Percentiles rank a stretch among this genome's conserved stretches.
These are phyloP conservation scores for Oxyscelio sp. DNA, from an alignment of 2,888 invertebrate genomes.

Conservation along the genomic window DNA sequence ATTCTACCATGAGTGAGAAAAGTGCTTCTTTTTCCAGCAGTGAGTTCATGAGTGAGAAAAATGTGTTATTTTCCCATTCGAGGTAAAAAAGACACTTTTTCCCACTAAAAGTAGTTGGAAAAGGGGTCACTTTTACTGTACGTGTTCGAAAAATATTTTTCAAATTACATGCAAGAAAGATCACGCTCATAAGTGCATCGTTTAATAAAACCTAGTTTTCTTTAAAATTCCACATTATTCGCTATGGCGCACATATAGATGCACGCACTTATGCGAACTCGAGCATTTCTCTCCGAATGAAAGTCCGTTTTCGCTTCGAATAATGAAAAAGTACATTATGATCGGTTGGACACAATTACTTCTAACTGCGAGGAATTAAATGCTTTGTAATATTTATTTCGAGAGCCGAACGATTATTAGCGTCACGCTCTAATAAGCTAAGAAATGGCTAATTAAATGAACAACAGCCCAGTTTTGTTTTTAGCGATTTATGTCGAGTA, in stretches of 20 bases:
- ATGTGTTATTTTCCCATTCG: too few species aligned
- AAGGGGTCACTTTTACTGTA: too few species aligned
- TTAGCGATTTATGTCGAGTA: constrained; percentile 16
- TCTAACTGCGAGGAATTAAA: constrained; percentile 17
- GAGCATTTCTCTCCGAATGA: not conserved
- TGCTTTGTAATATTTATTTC: constrained; percentile 57
- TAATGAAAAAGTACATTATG: not conserved
- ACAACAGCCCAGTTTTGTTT: constrained; percentile 45
- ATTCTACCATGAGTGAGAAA: too few species aligned
- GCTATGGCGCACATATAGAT: not conserved
- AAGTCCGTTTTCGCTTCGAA: constrained; percentile 2
- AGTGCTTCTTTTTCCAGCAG: too few species aligned
- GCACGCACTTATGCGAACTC: too few species aligned
- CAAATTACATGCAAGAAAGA: too few species aligned
- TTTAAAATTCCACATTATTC: not conserved
- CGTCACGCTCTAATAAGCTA: constrained; percentile 53
- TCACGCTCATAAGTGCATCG: constrained; percentile 50
- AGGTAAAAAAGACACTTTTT: too few species aligned
- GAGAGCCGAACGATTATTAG: constrained; percentile 48
- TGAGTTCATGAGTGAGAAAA: too few species aligned
- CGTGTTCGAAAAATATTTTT: constrained; percentile 39
- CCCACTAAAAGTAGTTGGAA: too few species aligned
- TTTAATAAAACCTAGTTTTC: constrained; percentile 45
- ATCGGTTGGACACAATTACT: constrained; percentile 18
- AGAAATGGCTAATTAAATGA: constrained; percentile 50